Percentiles rank a stretch among this genome's conserved stretches.
These are phyloP conservation scores for Microctenopoma steveboyesi DNA, from an alignment of 2,797 vertebrate species.

Conservation along the genomic window DNA sequence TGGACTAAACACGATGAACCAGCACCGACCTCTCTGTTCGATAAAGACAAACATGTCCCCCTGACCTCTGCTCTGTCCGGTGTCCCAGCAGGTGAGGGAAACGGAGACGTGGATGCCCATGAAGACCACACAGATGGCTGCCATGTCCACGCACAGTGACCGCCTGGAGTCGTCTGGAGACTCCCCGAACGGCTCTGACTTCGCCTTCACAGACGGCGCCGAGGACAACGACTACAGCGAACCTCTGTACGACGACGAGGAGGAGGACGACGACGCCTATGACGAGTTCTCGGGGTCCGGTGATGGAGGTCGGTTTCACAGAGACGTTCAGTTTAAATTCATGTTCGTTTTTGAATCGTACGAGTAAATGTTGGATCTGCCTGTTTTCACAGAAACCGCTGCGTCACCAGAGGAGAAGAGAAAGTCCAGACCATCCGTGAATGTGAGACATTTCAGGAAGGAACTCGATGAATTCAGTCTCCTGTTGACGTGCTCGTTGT, in stretches of 20 bases:
- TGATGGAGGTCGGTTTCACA: constrained; percentile 69
- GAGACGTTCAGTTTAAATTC: not conserved
- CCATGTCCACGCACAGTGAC: constrained; percentile 32
- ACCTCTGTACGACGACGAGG: constrained; percentile 32
- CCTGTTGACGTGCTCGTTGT: too few species aligned
- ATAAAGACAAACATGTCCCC: not conserved
- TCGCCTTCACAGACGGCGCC: constrained; percentile 76
- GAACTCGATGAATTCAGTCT: not conserved
- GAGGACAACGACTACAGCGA: constrained; percentile 23
- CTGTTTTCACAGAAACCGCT: constrained; percentile 38
- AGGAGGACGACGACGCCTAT: constrained; percentile 70
- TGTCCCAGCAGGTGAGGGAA: constrained; percentile 90
- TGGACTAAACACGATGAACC: too few species aligned
- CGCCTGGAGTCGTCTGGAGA: constrained; percentile 84
- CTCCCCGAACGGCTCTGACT: constrained; percentile 73
- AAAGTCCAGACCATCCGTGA: constrained; percentile 24
- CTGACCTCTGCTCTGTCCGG: constrained; percentile 41
- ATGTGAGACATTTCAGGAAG: constrained; percentile 55
- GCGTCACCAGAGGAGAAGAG: not conserved
- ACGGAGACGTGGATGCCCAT: constrained; percentile 92
- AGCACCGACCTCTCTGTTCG: too few species aligned
- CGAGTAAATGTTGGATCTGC: constrained; percentile 10
- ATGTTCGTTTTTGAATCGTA: not conserved
- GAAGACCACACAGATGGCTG: constrained; percentile 66
- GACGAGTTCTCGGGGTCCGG: constrained; percentile 89